Percentiles rank a stretch among this genome's conserved stretches.
phyloP scores from a whole-genome alignment of 53 echinoderm and acorn worm species.

The Astropecten irregularis region DNA sequence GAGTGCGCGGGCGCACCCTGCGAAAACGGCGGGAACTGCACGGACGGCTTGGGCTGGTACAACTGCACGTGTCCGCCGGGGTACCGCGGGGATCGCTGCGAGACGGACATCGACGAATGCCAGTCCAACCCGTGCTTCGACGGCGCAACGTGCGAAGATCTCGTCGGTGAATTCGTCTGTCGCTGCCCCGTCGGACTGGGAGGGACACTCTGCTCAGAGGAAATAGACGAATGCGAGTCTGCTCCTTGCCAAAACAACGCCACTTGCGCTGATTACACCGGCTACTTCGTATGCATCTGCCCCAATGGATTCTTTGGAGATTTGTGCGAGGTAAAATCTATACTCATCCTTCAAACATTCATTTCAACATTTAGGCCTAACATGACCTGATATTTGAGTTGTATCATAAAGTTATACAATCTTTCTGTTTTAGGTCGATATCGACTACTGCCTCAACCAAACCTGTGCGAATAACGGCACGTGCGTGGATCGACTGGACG shows the following conservation, averaged over 20 bases:
- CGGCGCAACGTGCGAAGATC: slow-evolving; percentile 40
- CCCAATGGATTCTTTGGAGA: slow-evolving; percentile 37
- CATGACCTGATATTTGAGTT: background rate
- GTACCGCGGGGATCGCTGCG: slow-evolving; percentile 21
- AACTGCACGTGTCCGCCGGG: slow-evolving; percentile 46
- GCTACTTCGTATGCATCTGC: slow-evolving; percentile 45
- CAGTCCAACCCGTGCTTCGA: slow-evolving; percentile 19
- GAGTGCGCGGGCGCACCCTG: slow-evolving; percentile 40
- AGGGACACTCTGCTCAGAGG: slow-evolving; percentile 24
- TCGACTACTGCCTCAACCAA: slow-evolving; percentile 76
- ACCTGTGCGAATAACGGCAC: slow-evolving; percentile 61
- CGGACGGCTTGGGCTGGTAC: slow-evolving; percentile 12
- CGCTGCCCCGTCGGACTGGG: slow-evolving; percentile 34
- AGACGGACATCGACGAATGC: slow-evolving; percentile 42
- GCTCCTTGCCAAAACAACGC: slow-evolving; percentile 56
- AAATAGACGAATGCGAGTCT: slow-evolving; percentile 46
- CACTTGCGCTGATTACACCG: slow-evolving; percentile 39
- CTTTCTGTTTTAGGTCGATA: slow-evolving; percentile 13
- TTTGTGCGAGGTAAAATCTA: slow-evolving; percentile 47
- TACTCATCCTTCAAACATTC: background rate
- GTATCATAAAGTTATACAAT: background rate
- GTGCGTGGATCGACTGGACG: slow-evolving; percentile 79
- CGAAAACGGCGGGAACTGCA: slow-evolving; percentile 41
- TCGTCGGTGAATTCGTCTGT: slow-evolving; percentile 33
- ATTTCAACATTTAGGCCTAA: background rate